Percentiles rank a stretch among this genome's conserved stretches.
phyloP scores from a whole-genome alignment of 2,888 invertebrate species.

The Lasioglossum morio region DNA sequence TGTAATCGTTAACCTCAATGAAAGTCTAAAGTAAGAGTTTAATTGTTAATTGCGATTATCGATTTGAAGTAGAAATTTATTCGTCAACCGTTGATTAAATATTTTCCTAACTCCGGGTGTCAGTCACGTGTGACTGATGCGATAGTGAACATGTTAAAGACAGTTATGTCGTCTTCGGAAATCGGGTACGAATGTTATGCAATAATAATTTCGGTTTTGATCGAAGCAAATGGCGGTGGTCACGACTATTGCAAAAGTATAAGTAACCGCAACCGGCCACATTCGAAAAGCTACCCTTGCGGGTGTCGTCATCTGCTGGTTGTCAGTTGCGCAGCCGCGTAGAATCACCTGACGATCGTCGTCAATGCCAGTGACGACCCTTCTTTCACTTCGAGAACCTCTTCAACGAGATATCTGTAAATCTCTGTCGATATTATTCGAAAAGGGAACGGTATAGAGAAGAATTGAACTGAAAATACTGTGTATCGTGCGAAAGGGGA shows the following conservation, averaged over 20 bases:
- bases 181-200: too few species aligned
- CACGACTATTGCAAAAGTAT: not conserved
- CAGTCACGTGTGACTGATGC: too few species aligned
- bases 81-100: too few species aligned
- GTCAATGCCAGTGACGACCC: constrained; percentile 51
- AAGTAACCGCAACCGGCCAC: not conserved
- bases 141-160: too few species aligned
- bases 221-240: not conserved
- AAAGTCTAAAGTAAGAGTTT: too few species aligned
- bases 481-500: not conserved
- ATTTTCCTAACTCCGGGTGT: too few species aligned
- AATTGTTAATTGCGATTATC: too few species aligned
- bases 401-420: not conserved
- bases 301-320: constrained; percentile 49
- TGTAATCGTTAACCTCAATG: too few species aligned
- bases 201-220: not conserved
- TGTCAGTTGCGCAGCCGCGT: not conserved
- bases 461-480: not conserved
- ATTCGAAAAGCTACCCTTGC: constrained; percentile 20
- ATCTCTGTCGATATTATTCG: not conserved
- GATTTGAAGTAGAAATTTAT: too few species aligned
- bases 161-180: too few species aligned
- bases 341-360: constrained; percentile 12
- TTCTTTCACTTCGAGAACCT: constrained; percentile 39
- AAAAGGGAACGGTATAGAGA: not conserved